Evolutionary conservation across 1,140 invertebrate species (phyloP), one percentile per base, ranked within the genome.

Genomic region (Drosophila sproati): DNA sequence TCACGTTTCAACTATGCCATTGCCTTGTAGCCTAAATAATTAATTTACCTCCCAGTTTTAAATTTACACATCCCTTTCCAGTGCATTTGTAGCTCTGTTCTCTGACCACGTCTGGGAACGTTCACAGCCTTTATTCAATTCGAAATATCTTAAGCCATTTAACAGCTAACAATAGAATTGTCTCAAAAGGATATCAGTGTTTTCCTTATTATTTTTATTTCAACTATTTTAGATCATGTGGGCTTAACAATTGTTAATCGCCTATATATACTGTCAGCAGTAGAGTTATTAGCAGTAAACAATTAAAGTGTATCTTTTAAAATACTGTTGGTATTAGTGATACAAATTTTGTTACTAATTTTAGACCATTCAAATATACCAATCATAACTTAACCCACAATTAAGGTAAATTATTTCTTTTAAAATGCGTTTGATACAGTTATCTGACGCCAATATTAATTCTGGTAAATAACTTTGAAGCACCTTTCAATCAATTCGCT

Each of bases 101-200:
- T 4, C 6, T 37, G 47, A 51, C 12, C 60, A 57, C 80, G 82
- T 61, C 80, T 83, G 80, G 32, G 35, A 6, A 28, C 6, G 12
- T 83, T 83, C 80, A 29, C 79, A 82, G 41, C 29, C 34, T 43
- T 28, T 28, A 29, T 52, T 60, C n/a, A 47, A 35, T 72, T 66
- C 43, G 4, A 41, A 66, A 45, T 52, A 61, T 20, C 57, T 72
- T 41, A 72, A 59, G 70, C 35, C 28, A 12, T 4, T 43, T 29
- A 7, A 51, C 2, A 57, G 4, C 0, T 0, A 41, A 43, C 5
- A 45, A 20, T 20, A 43, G 7, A 5, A 20, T 7, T n/a, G n/a
- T 6, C 3, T 2, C 0, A 8, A 37, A 41, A 10, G 2, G 20
- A 20, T 20, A 20, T 1, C 41, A n/a, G n/a, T 41, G 8, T 43